phyloP scores from a whole-genome alignment of 2,888 invertebrate species.

The Sphaerophoria rueppellii region DNA sequence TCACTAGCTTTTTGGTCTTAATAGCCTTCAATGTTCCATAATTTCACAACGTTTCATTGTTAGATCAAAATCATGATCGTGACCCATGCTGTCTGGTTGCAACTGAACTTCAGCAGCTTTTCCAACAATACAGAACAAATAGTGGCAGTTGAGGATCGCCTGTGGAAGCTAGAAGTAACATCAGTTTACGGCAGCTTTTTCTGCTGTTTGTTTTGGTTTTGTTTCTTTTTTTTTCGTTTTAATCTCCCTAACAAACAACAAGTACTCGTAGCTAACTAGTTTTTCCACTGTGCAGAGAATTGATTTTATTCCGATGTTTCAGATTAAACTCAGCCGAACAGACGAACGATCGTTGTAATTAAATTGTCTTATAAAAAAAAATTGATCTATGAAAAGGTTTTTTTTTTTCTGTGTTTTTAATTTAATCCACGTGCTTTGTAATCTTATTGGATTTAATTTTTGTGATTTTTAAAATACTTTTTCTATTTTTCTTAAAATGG shows the following conservation, averaged over 20 bases:
- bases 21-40: conserved; percentile 41
- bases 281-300: conserved; percentile 34
- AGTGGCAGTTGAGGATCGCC: conserved; percentile 35
- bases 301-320: conserved; percentile 47
- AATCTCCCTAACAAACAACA: conserved; percentile 1
- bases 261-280: conserved; percentile 26
- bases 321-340: conserved; percentile 61
- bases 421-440: conserved; percentile 16
- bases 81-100: conserved; percentile 50
- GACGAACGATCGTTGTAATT: conserved; percentile 36
- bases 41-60: conserved; percentile 51
- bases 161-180: conserved; percentile 45
- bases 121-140: conserved; percentile 38
- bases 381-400: conserved; percentile 2
- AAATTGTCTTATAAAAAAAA: neutral
- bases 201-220: neutral
- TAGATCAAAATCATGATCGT: conserved; percentile 28
- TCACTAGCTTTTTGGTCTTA: neutral
- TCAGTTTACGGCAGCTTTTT: conserved; percentile 14
- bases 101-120: conserved; percentile 64
- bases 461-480: neutral
- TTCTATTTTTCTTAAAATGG: conserved; percentile 30
- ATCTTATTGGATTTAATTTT: neutral
- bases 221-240: neutral
- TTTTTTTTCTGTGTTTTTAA: neutral